Conservation (phyloP, 2,888 invertebrate species). For the Eugnorisma glareosa region DNA sequence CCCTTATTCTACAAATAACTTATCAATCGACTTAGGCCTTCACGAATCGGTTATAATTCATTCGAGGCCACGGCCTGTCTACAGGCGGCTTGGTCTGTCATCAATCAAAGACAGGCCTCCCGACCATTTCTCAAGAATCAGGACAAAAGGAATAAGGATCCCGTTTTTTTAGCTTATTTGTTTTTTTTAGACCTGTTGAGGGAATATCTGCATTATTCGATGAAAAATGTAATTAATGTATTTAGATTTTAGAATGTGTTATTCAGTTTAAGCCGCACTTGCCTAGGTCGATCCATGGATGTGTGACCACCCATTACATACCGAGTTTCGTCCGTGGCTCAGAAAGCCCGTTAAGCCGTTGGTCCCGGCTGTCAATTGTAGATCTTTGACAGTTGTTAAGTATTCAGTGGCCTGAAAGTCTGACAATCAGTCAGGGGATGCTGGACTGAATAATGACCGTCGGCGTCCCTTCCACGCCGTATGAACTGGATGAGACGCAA, state of each 20-base stretch:
- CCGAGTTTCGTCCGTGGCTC: too few relatives aligned
- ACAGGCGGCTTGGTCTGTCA: conserved; percentile 29
- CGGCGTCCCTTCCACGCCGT: too few relatives aligned
- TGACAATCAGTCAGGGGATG: too few relatives aligned
- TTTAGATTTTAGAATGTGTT: background rate
- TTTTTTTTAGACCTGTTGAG: conserved; percentile 52
- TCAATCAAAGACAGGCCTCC: conserved; percentile 61
- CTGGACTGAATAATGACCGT: too few relatives aligned
- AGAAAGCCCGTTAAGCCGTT: too few relatives aligned
- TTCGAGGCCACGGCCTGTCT: conserved; percentile 40
- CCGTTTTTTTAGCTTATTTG: conserved; percentile 37
- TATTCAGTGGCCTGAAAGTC: too few relatives aligned
- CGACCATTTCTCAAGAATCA: conserved; percentile 59
- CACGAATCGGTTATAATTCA: conserved; percentile 59
- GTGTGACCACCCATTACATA: too few relatives aligned
- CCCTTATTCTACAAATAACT: conserved; percentile 26
- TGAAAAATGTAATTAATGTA: too few relatives aligned
- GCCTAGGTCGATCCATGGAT: background rate
- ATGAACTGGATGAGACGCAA: too few relatives aligned
- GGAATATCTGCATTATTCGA: background rate
- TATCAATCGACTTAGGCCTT: conserved; percentile 2
- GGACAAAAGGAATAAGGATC: conserved; percentile 26
- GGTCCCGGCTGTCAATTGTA: too few relatives aligned
- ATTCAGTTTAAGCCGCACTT: background rate
- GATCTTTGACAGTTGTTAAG: too few relatives aligned